Base-by-base conservation (phyloP, 2,113 vertebrate species). In the Proteles cristata region DNA sequence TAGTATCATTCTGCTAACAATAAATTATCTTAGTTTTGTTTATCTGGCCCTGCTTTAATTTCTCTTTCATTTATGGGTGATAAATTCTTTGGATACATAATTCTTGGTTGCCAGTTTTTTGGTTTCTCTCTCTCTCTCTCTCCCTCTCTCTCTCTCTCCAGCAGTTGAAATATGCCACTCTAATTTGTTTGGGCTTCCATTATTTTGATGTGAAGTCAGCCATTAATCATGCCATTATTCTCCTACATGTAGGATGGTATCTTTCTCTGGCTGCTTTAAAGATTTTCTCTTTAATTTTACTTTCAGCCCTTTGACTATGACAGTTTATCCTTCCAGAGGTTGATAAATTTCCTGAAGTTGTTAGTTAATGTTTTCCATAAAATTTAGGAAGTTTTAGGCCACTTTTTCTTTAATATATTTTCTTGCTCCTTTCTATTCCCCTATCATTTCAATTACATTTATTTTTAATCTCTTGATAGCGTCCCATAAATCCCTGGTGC, bases 241-340 rank as follows among this genome's bases (percentile, higher is more conserved):
- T 80, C 80, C 39, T 33, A 0, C 28, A 19, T 6, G 11, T 43
- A 68, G 11, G 66, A 66, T 79, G 65, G 5, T 58, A 48, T 31
- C 58, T 71, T 97, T 35, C 76, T 95, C 88, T 66, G 53, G 10
- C n/a, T 45, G 21, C 53, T 88, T 94, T 74, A 61, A 94, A 71
- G 58, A 89, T 71, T 63, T 89, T 69, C 26, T 84, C 35, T 94
- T 93, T 95, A 53, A 81, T 25, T 84, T 81, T 71, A 55, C 39
- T 69, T 94, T 96, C n/a, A 96, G 53, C 7, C 33, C 23, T 63
- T 93, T 89, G 73, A 80, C 53, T 69, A 15, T 39, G 43, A 48
- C 16, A 3, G 1, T 12, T 94, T 71, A 58, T 76, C 21, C 28
- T 84, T 58, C 21, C 31, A 16, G 7, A 11, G 23, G 10, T 86